Evolutionary conservation across 53 echinoderm and acorn worm genomes (phyloP).

Genomic region (Paelopatides confundens): DNA sequence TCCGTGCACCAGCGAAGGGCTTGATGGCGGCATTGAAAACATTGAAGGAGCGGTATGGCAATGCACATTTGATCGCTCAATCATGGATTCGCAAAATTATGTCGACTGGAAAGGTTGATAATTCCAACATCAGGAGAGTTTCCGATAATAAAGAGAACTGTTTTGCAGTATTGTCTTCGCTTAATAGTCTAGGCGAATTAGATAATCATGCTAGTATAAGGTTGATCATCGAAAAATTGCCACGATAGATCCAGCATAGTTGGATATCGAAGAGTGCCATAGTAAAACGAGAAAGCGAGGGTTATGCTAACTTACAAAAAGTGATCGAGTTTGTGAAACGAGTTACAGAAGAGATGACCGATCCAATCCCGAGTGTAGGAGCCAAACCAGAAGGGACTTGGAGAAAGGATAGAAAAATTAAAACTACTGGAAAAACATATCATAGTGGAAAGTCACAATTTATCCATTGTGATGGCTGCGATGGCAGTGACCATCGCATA

Average conservation of each 20-base stretch:
- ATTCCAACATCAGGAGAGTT: background rate
- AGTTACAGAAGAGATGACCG: too few relatives aligned
- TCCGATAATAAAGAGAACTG: conserved; percentile 4
- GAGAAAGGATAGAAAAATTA: background rate
- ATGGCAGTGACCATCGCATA: background rate
- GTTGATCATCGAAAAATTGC: conserved; percentile 48
- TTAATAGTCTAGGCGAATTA: conserved; percentile 36
- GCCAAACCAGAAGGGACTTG: too few relatives aligned
- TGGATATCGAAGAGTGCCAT: conserved; percentile 40
- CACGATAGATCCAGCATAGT: conserved; percentile 56
- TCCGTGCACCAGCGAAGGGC: background rate
- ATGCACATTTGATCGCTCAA: conserved; percentile 44
- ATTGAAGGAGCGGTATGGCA: conserved; percentile 26
- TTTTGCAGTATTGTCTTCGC: conserved; percentile 3
- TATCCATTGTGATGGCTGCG: conserved; percentile 3
- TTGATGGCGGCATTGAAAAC: background rate
- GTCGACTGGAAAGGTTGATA: background rate
- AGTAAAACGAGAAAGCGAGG: conserved; percentile 1
- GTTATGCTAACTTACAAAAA: conserved; percentile 35
- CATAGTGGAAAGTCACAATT: too few relatives aligned
- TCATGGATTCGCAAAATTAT: conserved; percentile 51
- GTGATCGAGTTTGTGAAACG: conserved; percentile 51
- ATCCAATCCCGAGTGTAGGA: too few relatives aligned
- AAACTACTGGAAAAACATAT: background rate
- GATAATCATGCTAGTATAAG: conserved; percentile 52